Conservation (phyloP, 2,113 vertebrate species). For the Tauraco erythrolophus region DNA sequence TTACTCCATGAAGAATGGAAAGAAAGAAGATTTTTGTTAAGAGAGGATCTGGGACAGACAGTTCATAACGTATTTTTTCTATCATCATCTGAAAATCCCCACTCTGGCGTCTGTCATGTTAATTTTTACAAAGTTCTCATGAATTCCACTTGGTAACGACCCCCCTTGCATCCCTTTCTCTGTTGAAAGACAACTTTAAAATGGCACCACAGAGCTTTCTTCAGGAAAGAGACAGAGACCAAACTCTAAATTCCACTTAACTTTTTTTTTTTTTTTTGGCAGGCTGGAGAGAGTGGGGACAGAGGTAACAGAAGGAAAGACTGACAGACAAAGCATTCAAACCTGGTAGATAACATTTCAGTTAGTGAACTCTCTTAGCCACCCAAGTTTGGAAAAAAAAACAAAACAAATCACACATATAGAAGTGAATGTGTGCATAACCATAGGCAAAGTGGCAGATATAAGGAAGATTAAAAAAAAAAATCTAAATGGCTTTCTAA, state of each 20-base stretch:
- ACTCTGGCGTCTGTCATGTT: background rate
- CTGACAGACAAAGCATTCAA: background rate
- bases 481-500: background rate
- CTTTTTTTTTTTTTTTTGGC: background rate
- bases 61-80: background rate
- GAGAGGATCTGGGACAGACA: background rate
- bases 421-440: background rate
- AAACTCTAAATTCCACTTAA: background rate
- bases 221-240: background rate
- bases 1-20: background rate
- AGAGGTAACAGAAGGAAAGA: background rate
- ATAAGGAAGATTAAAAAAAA: background rate
- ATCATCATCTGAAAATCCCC: background rate
- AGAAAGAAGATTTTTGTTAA: background rate
- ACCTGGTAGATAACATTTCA: background rate
- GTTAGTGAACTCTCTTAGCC: background rate
- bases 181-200: background rate
- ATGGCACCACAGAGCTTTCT: background rate
- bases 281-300: background rate
- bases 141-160: background rate
- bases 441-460: background rate
- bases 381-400: background rate
- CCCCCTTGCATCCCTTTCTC: background rate
- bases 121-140: background rate
- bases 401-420: rapidly evolving